Conservation (phyloP, 2,797 vertebrate species). For the Synanceia verrucosa region DNA sequence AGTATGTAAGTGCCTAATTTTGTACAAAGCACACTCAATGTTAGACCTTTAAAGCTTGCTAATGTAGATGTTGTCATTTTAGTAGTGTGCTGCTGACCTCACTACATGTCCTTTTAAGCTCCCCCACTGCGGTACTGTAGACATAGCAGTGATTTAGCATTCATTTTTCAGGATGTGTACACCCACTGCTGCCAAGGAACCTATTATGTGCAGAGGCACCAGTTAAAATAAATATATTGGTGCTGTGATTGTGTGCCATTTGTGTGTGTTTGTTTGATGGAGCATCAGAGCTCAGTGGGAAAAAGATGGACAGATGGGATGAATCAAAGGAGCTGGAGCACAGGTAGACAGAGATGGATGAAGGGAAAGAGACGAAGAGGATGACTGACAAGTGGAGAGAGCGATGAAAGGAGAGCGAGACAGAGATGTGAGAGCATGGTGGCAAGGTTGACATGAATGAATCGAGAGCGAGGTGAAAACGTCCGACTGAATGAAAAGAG, state of each 20-base stretch:
- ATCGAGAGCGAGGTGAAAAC: conserved; percentile 65
- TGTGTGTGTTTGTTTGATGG: background rate
- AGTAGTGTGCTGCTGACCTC: background rate
- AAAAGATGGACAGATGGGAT: conserved; percentile 26
- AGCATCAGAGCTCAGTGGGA: background rate
- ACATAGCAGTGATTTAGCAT: too few species aligned
- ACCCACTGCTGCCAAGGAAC: background rate
- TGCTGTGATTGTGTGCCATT: background rate
- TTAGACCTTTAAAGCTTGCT: background rate
- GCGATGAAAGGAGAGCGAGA: conserved; percentile 57
- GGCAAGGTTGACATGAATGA: conserved; percentile 71
- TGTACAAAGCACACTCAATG: background rate
- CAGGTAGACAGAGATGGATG: conserved; percentile 64
- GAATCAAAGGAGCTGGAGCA: conserved; percentile 31
- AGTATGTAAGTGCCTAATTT: background rate
- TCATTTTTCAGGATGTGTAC: too few species aligned
- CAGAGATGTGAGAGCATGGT: conserved; percentile 50
- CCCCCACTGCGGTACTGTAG: background rate
- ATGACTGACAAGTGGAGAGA: conserved; percentile 54
- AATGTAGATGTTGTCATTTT: background rate
- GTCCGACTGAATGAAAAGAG: conserved; percentile 66
- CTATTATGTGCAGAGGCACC: background rate
- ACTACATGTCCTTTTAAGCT: background rate
- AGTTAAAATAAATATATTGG: background rate
- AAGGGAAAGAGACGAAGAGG: conserved; percentile 47